phyloP scores from a whole-genome alignment of 2,888 invertebrate species.

The Bruchidius siliquastri region DNA sequence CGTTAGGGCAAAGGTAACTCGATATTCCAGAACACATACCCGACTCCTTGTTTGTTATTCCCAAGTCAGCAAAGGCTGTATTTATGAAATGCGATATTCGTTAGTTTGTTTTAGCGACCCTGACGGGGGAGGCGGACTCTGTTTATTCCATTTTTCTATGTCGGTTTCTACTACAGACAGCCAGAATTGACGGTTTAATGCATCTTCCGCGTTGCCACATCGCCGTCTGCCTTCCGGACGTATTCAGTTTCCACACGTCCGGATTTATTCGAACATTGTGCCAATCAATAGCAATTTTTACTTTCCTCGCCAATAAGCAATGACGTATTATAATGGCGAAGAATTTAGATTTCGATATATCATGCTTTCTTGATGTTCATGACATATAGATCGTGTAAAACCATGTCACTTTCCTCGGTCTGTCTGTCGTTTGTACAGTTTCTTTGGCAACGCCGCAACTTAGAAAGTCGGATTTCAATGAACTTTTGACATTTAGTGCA shows the following conservation, averaged over 20 bases:
- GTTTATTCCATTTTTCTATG: not conserved
- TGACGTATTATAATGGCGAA: no score
- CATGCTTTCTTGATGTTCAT: no score
- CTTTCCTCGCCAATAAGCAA: no score
- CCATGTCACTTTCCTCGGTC: no score
- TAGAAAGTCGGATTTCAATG: no score
- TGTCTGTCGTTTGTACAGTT: no score
- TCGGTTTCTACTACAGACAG: not conserved
- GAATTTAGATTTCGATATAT: no score
- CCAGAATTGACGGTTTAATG: not conserved
- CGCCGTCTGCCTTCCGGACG: not conserved
- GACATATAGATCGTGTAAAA: no score
- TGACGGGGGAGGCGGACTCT: not conserved
- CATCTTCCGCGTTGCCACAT: not conserved
- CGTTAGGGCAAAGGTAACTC: conserved; percentile 7
- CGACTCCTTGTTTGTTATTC: conserved; percentile 36
- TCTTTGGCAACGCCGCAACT: no score
- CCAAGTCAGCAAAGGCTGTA: conserved; percentile 25
- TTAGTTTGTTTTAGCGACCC: not conserved
- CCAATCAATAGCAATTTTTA: not conserved
- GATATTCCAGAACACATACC: conserved; percentile 13
- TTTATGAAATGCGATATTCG: conserved; percentile 37
- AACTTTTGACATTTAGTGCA: no score
- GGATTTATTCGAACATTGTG: not conserved
- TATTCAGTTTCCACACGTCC: not conserved